Conservation (phyloP, 2,888 invertebrate species). For the Cyaniris semiargus region DNA sequence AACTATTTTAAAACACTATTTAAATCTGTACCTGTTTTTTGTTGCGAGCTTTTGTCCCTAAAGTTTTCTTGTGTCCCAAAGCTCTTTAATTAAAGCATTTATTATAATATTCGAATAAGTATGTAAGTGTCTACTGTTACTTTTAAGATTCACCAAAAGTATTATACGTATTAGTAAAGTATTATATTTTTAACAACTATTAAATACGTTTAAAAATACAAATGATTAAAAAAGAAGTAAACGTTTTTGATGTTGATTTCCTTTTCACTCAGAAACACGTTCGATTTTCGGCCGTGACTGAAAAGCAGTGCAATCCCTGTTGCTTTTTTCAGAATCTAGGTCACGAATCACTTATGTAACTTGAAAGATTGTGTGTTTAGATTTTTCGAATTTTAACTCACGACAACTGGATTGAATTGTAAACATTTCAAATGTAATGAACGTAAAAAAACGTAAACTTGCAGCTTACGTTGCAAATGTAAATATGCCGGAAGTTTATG, state of each 20-base stretch:
- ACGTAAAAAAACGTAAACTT: not conserved
- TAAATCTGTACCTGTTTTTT: not conserved
- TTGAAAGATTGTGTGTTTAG: constrained; percentile 30
- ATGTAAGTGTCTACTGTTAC: no score
- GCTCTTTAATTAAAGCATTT: not conserved
- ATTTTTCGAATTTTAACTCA: constrained; percentile 15
- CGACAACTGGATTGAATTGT: not conserved
- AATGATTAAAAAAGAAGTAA: no score
- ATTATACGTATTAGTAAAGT: no score
- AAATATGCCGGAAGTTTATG: no score
- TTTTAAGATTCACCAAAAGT: no score
- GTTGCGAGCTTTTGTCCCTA: not conserved
- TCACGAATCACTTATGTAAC: constrained; percentile 26
- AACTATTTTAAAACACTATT: not conserved
- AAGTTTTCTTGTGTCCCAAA: not conserved
- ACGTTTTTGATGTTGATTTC: not conserved
- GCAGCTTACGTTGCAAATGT: not conserved
- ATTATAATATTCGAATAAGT: no score
- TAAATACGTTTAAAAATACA: no score
- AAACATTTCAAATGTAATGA: not conserved
- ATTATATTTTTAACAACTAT: no score
- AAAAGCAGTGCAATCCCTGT: constrained; percentile 9
- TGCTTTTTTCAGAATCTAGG: constrained; percentile 31
- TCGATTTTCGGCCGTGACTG: constrained; percentile 24
- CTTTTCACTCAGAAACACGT: not conserved